Evolutionary conservation across 92 coral and sea anemone species (phyloP), one percentile per base, ranked within the genome.

Genomic region (Epizoanthus rinbou): DNA sequence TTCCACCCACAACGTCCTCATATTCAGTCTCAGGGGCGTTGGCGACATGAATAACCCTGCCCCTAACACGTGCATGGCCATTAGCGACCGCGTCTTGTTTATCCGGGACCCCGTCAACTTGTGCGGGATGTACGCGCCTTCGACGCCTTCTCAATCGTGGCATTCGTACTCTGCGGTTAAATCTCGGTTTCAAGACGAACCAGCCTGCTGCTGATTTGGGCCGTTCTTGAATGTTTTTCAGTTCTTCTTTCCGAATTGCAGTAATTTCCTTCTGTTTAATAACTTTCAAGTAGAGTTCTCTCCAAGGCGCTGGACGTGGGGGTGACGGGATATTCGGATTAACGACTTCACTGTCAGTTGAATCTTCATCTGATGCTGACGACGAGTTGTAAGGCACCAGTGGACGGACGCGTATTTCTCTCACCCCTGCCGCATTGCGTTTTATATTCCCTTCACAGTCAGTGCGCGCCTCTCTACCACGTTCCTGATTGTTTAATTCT

Each of bases 291-390:
- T 76, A 76, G 10, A 76, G 82, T 16, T 76, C 24, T 60, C 82
- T 76, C 82, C 82, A 76, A 2, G 56, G 69, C 35, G 82, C 39
- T n/a, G 82, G 82, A 33, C 82, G 82, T 37, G 82, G 82, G 3
- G 59, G 64, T 16, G 69, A 57, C 3, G 69, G 54, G 8, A 45
- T 59, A 18, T 33, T 37, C 57, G 9, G 39, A 56, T 21, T 76
- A 0, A 35, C 35, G 4, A 54, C 10, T 76, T 76, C 70, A 56
- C 45, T 39, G n/a, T 76, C 82, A 52, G 82, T 76, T 21, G 62
- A 31, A 4, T 18, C 47, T 16, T 59, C 69, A 76, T 76, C 82
- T n/a, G 82, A 76, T 47, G 69, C 82, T 1, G 69, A 76, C 1
- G 82, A 58, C 5, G 82, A 76, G 0, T 67, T 76, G 56, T 58